These are phyloP conservation scores for Rhynchotus rufescens DNA, from an alignment of 2,797 vertebrate species.

Conservation along the genomic window DNA sequence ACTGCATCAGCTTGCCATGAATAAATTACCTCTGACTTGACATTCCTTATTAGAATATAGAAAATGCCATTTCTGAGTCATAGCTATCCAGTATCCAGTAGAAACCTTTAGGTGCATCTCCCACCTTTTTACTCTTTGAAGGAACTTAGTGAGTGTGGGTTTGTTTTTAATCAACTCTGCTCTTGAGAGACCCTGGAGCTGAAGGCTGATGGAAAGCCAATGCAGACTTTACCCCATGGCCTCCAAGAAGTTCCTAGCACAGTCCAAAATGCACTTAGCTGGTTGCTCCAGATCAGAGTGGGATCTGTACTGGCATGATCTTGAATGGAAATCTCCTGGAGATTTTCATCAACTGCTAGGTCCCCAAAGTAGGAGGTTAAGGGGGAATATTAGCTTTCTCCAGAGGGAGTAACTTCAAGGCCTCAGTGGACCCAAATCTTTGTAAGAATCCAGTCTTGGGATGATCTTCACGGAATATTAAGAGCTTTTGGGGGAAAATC, in stretches of 20 bases:
- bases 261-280: rapidly evolving
- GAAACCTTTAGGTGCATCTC: not conserved
- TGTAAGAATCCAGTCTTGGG: rapidly evolving
- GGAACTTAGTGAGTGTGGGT: not conserved
- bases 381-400: not conserved
- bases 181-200: not conserved
- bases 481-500: not conserved
- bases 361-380: not conserved
- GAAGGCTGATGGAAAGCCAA: not conserved
- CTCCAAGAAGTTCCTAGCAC: not conserved
- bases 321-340: not conserved
- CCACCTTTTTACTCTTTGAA: not conserved
- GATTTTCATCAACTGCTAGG: not conserved
- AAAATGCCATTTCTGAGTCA: slow-evolving; percentile 60
- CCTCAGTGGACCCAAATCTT: not conserved
- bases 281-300: not conserved
- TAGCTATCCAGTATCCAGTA: not conserved
- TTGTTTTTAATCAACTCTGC: not conserved
- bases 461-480: not conserved
- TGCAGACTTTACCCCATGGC: not conserved
- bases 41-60: slow-evolving; percentile 15
- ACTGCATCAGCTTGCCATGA: slow-evolving; percentile 46
- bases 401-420: rapidly evolving
- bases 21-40: slow-evolving; percentile 62
- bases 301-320: not conserved